Conservation (phyloP, 2,888 invertebrate genomes). For the Lasioglossum lativentre region DNA sequence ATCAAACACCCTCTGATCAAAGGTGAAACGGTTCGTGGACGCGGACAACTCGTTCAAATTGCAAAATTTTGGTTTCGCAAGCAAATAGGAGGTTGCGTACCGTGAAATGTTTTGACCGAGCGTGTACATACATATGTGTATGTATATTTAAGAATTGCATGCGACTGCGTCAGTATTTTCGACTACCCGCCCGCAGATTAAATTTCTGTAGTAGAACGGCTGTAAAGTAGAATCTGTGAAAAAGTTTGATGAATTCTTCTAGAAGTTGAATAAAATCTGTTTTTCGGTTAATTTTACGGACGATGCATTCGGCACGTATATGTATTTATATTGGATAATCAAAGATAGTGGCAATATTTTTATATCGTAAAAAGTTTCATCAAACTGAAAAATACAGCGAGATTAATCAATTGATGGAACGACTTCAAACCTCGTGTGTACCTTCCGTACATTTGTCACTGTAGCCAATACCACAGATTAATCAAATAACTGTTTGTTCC, state of each 20-base stretch:
- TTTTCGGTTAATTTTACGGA: background rate
- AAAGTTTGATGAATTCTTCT: slow-evolving; percentile 37
- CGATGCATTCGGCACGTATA: background rate
- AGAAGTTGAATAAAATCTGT: slow-evolving; percentile 32
- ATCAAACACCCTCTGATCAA: slow-evolving; percentile 21
- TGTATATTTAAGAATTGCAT: background rate
- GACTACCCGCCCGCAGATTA: slow-evolving; percentile 20
- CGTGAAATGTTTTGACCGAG: background rate
- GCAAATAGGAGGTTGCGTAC: background rate
- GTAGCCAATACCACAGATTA: background rate
- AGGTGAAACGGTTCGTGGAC: slow-evolving; percentile 9
- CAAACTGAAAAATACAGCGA: background rate
- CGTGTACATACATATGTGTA: background rate
- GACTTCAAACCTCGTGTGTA: background rate
- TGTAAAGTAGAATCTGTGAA: slow-evolving; percentile 16
- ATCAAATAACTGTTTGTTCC: background rate
- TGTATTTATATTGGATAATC: slow-evolving; percentile 35
- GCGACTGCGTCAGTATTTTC: slow-evolving; percentile 3
- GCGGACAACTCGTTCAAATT: slow-evolving; percentile 5
- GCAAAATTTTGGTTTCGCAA: slow-evolving; percentile 16
- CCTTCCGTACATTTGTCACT: background rate
- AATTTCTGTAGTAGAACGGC: slow-evolving; percentile 24
- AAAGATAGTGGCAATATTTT: slow-evolving; percentile 22
- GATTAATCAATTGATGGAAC: background rate
- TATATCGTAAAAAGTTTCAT: background rate